These are phyloP conservation scores for Zoanthus sociatus DNA, from an alignment of 92 coral and sea anemone genomes.

Conservation along the genomic window DNA sequence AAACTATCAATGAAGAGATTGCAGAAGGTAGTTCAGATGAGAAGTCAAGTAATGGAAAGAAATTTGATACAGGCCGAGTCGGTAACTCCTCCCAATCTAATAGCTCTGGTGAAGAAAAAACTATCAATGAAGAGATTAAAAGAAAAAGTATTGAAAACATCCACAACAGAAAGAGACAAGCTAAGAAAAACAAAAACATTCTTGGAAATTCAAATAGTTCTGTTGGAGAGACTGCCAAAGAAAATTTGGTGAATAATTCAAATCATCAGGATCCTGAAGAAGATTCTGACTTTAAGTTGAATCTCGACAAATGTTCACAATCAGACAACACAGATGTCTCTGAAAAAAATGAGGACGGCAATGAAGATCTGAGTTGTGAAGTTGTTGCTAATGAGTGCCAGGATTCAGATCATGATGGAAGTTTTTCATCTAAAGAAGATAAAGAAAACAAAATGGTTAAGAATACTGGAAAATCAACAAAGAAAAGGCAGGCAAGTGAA, in stretches of 20 bases:
- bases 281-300: conserved; percentile 7
- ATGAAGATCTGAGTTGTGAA: conserved; percentile 21
- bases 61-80: neutral
- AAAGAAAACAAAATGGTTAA: conserved; percentile 9
- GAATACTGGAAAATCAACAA: conserved; percentile 16
- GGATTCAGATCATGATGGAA: conserved; percentile 13
- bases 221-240: neutral
- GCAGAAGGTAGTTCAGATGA: neutral
- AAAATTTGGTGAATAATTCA: neutral
- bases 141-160: neutral
- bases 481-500: conserved; percentile 22
- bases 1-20: neutral
- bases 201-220: neutral
- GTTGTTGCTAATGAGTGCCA: neutral
- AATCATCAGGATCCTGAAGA: too few relatives aligned
- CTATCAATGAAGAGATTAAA: too few relatives aligned
- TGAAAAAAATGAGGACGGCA: neutral
- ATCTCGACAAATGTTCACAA: neutral
- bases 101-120: neutral
- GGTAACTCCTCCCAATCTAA: neutral
- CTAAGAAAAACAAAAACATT: neutral
- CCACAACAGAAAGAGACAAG: neutral
- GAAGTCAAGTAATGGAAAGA: neutral
- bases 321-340: conserved; percentile 14
- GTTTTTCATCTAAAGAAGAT: conserved; percentile 26